Evolutionary conservation across 2,888 invertebrate genomes (phyloP).

Genomic region (Halictus ligatus): DNA sequence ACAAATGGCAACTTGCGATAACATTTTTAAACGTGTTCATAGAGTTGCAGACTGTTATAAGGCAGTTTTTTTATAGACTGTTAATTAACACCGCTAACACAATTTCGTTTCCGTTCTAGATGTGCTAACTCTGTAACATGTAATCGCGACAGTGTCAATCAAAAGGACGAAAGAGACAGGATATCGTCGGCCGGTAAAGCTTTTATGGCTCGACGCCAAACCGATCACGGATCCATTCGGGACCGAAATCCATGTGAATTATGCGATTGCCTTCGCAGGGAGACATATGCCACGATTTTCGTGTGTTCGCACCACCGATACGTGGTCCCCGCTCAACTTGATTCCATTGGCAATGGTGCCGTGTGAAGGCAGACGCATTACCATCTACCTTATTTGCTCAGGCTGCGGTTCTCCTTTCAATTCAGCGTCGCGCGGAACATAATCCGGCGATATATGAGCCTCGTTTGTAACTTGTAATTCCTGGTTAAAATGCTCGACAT

Average conservation of each 20-base stretch:
- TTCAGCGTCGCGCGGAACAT: conserved; percentile 62
- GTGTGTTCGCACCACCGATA: conserved; percentile 28
- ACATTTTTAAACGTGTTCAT: too few species aligned
- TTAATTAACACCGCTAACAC: not conserved
- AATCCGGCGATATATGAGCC: conserved; percentile 80
- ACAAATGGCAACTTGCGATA: not conserved
- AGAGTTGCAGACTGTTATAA: not conserved
- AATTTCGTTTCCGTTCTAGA: not conserved
- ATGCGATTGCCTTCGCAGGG: conserved; percentile 41
- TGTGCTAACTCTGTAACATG: not conserved
- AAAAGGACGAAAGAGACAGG: not conserved
- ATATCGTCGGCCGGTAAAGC: not conserved
- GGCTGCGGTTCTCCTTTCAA: conserved; percentile 69
- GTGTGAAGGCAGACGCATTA: conserved; percentile 31
- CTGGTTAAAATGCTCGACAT: conserved; percentile 71
- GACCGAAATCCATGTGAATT: conserved; percentile 49
- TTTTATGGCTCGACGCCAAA: conserved; percentile 39
- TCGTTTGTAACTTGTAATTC: conserved; percentile 80
- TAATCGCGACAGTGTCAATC: conserved; percentile 8
- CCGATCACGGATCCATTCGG: conserved; percentile 17
- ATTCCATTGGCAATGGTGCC: conserved; percentile 28
- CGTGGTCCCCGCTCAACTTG: conserved; percentile 17
- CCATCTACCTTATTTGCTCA: conserved; percentile 67
- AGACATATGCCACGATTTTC: conserved; percentile 58
- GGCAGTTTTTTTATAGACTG: not conserved